Base-by-base conservation (phyloP, 2,888 invertebrate genomes). In the Heliconius charithonia region DNA sequence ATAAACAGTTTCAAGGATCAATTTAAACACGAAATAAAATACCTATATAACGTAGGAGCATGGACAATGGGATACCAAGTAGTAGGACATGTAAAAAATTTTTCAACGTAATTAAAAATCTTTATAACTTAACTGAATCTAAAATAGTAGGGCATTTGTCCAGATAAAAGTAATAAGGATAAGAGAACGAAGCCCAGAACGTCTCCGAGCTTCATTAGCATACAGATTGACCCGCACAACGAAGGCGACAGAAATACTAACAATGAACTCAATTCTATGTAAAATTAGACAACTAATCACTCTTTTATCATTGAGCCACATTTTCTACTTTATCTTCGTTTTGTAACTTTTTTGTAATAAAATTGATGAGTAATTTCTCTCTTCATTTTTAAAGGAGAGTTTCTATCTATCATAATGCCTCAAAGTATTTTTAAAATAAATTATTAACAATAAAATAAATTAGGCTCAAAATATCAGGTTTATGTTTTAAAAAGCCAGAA, bases 151-250 rank as follows among this genome's bases (percentile, higher is more conserved):
- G 75, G 81, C 79, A 81, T 80, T 45, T 83, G 85, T 84, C 83
- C 84, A 82, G 84, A 85, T 81, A 86, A 83, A 83, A 81, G 84
- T 86, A 87, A 87, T 86, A 85, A 87, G 80, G 81, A 75, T 70
- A 78, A 78, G 80, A 79, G 83, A 84, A 84, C 85, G 85, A 85
- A 84, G 81, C 81, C 83, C 83, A 85, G 86, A 84, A 86, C 86
- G 82, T 83, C 83, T 84, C 79, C 82, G 83, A 77, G 82, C 83
- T 86, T 87, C 89, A 93, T 93, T 93, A 90, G 87, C 93, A 93
- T 93, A 92, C 91, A 93, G 89, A 93, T 93, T 93, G 92, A 90
- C 88, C 84, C 86, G 85, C 85, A 84, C 84, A 84, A 81, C 81
- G 83, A 84, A 85, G 86, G 83, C 87, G 85, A 88, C 87, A 85